Conservation (phyloP, 2,888 invertebrate genomes). For the Plebejus melissa region DNA sequence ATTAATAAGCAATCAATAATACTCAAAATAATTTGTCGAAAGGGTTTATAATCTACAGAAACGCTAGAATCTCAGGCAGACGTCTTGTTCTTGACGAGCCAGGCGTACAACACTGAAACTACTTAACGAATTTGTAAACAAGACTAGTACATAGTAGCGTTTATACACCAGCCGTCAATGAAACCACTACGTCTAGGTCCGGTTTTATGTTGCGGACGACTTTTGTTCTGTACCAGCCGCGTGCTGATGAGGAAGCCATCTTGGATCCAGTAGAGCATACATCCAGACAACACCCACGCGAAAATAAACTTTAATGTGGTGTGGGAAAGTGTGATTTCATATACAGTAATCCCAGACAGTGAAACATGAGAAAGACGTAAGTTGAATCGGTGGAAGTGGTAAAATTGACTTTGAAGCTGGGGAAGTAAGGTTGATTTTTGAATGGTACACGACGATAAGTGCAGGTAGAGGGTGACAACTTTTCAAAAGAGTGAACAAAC, state of each 20-base stretch:
- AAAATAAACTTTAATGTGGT: constrained; percentile 19
- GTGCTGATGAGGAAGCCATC: constrained; percentile 49
- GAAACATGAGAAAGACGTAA: constrained; percentile 24
- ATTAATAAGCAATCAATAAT: too few relatives aligned
- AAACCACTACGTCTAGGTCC: constrained; percentile 50
- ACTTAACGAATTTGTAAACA: constrained; percentile 30
- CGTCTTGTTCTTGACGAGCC: background rate
- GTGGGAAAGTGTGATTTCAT: constrained; percentile 1
- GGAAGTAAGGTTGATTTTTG: constrained; percentile 27
- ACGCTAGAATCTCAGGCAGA: too few relatives aligned
- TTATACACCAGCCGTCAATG: constrained; percentile 49
- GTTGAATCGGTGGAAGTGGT: background rate
- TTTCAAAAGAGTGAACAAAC: constrained; percentile 43
- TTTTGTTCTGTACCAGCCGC: constrained; percentile 57
- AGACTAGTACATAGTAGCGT: constrained; percentile 30
- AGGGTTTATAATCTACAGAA: too few relatives aligned
- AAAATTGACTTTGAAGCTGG: background rate
- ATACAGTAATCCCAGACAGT: background rate
- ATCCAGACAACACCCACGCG: background rate
- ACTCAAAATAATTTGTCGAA: too few relatives aligned
- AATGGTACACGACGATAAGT: constrained; percentile 12
- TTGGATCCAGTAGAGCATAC: constrained; percentile 29
- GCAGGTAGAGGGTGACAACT: constrained; percentile 36
- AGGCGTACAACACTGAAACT: background rate
- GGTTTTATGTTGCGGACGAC: constrained; percentile 62